These are phyloP conservation scores for Drosophila diplacantha DNA, from an alignment of 2,888 invertebrate species.

Conservation along the genomic window DNA sequence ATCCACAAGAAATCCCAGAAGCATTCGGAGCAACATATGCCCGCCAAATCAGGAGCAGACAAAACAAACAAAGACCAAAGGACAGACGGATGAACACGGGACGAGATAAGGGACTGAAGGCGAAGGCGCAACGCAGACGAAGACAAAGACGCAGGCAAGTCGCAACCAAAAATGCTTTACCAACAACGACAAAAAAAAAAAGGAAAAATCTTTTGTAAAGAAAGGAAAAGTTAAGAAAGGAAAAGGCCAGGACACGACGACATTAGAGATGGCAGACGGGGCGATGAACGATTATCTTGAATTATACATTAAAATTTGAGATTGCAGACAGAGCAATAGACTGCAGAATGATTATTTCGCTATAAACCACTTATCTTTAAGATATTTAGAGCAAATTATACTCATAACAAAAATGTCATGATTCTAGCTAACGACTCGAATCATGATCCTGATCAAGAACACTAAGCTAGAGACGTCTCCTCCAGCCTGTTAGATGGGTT, in stretches of 20 bases:
- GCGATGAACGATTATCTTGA: conserved; percentile 3
- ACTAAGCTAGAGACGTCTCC: too few species aligned
- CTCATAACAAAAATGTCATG: neutral
- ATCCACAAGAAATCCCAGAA: conserved; percentile 57
- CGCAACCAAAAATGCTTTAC: conserved; percentile 50
- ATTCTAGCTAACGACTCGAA: too few species aligned
- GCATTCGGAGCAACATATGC: conserved; percentile 58
- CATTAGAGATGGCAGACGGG: conserved; percentile 5
- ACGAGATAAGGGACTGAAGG: conserved; percentile 9
- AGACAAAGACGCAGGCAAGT: conserved; percentile 28
- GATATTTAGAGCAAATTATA: neutral
- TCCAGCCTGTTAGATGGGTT: too few species aligned
- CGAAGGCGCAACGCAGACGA: conserved; percentile 9
- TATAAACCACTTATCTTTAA: neutral
- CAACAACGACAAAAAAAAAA: conserved; percentile 22
- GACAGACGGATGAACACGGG: conserved; percentile 49
- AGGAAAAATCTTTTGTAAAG: conserved; percentile 11
- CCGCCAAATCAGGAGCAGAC: conserved; percentile 69
- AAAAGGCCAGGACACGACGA: neutral
- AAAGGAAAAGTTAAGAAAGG: conserved; percentile 23
- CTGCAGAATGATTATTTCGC: too few species aligned
- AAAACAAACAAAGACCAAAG: conserved; percentile 67
- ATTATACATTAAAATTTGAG: neutral
- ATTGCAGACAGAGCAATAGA: too few species aligned
- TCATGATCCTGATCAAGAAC: too few species aligned